Conservation (phyloP, 2,888 invertebrate genomes). For the Syrista parreyssii region DNA sequence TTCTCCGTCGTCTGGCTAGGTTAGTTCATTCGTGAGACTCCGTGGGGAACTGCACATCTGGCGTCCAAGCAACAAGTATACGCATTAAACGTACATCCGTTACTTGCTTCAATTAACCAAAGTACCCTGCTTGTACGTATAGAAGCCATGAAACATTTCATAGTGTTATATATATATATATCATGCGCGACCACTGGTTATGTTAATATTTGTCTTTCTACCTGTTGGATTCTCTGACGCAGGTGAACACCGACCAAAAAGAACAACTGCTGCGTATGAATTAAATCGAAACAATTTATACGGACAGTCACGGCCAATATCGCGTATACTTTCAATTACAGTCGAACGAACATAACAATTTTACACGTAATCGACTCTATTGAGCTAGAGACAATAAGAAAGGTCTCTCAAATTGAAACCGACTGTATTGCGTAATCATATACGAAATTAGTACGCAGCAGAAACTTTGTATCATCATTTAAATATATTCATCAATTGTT, state of each 20-base stretch:
- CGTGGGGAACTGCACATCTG: constrained; percentile 46
- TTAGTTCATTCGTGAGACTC: constrained; percentile 16
- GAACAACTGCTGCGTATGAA: not conserved
- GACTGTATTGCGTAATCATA: too few relatives aligned
- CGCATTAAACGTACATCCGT: constrained; percentile 42
- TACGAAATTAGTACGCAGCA: too few relatives aligned
- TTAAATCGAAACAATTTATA: not conserved
- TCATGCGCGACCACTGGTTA: constrained; percentile 3
- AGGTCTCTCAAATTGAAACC: not conserved
- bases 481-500: not conserved
- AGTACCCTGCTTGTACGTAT: constrained; percentile 27
- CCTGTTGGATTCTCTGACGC: constrained; percentile 16
- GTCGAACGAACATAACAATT: not conserved
- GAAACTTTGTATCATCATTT: too few relatives aligned
- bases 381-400: not conserved
- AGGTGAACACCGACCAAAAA: not conserved
- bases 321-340: not conserved
- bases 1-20: constrained; percentile 14
- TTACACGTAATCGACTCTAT: not conserved
- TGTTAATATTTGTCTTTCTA: constrained; percentile 19
- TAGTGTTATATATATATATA: not conserved
- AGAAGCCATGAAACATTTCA: not conserved
- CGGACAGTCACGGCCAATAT: not conserved
- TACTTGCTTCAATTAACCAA: constrained; percentile 44
- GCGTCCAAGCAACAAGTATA: constrained; percentile 52